phyloP scores from a whole-genome alignment of 2,888 invertebrate genomes.

The Eupithecia insigniata region DNA sequence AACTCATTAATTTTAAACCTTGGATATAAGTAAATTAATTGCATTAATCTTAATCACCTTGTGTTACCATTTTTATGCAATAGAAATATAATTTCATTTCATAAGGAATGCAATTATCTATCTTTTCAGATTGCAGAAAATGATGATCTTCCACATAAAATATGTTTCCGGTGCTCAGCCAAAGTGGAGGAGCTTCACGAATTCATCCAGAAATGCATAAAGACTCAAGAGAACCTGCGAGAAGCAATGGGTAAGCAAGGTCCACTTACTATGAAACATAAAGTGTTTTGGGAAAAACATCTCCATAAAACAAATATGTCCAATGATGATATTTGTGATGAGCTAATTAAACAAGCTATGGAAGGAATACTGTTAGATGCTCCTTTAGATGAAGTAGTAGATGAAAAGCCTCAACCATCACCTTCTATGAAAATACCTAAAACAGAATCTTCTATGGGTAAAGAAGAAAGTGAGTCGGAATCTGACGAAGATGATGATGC shows the following conservation, averaged over 20 bases:
- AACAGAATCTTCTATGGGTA: constrained; percentile 10
- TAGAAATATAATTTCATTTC: too few species aligned
- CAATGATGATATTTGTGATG: constrained; percentile 79
- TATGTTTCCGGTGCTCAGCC: constrained; percentile 80
- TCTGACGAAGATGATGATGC: constrained; percentile 34
- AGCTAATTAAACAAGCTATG: constrained; percentile 77
- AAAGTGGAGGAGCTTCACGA: constrained; percentile 79
- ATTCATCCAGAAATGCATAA: constrained; percentile 77
- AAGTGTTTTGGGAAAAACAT: constrained; percentile 73
- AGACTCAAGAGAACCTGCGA: constrained; percentile 70
- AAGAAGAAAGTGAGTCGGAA: constrained; percentile 5
- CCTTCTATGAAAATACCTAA: constrained; percentile 40
- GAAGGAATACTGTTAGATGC: constrained; percentile 64
- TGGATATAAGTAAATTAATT: too few species aligned
- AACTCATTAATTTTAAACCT: too few species aligned
- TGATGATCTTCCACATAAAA: constrained; percentile 81
- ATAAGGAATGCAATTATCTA: background rate
- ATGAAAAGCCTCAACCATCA: constrained; percentile 39
- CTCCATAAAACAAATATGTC: constrained; percentile 73
- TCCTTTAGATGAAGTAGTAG: constrained; percentile 38
- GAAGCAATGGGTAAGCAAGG: constrained; percentile 61
- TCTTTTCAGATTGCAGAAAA: constrained; percentile 74
- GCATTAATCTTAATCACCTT: too few species aligned
- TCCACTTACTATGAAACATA: constrained; percentile 56
- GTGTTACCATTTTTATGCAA: too few species aligned